A percentile compares a stretch with the other conserved stretches of the same genome.
Evolutionary conservation across 2,888 invertebrate species (phyloP).

Genomic region (Rugalucina vietnamica): DNA sequence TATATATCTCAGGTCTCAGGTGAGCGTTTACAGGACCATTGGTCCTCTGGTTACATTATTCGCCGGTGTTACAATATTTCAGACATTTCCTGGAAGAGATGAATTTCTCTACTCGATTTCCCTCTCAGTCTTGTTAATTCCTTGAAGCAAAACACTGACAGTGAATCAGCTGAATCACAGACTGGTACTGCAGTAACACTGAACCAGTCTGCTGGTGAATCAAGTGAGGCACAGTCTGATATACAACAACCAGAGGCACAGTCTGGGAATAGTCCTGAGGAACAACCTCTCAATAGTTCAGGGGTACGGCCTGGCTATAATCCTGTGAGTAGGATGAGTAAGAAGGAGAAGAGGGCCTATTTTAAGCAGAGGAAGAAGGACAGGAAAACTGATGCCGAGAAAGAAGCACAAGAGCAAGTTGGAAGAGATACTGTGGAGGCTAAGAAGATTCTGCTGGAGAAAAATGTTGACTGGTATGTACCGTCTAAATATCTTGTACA

Average conservation of each 20-base stretch:
- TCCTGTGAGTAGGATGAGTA: too few species aligned
- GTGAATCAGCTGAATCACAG: not conserved
- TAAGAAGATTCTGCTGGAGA: slow-evolving; percentile 59
- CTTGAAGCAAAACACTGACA: slow-evolving; percentile 30
- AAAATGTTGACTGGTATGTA: slow-evolving; percentile 68
- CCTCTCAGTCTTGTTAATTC: slow-evolving; percentile 71
- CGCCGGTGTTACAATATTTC: too few species aligned
- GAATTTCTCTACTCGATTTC: slow-evolving; percentile 90
- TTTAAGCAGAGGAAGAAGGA: too few species aligned
- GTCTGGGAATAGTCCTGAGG: too few species aligned
- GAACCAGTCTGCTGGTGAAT: not conserved
- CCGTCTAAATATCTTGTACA: not conserved
- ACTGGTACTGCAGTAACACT: not conserved
- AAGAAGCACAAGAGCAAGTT: not conserved
- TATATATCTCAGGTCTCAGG: too few species aligned
- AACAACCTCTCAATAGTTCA: too few species aligned
- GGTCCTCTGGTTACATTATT: too few species aligned
- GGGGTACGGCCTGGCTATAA: too few species aligned
- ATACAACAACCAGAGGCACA: not conserved
- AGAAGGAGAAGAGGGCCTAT: too few species aligned
- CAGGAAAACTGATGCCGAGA: too few species aligned
- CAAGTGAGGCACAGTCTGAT: not conserved
- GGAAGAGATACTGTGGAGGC: slow-evolving; percentile 61
- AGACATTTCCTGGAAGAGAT: slow-evolving; percentile 90
- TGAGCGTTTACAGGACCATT: too few species aligned